Evolutionary conservation across 2,888 invertebrate genomes (phyloP).

Genomic region (Luperina nickerlii): DNA sequence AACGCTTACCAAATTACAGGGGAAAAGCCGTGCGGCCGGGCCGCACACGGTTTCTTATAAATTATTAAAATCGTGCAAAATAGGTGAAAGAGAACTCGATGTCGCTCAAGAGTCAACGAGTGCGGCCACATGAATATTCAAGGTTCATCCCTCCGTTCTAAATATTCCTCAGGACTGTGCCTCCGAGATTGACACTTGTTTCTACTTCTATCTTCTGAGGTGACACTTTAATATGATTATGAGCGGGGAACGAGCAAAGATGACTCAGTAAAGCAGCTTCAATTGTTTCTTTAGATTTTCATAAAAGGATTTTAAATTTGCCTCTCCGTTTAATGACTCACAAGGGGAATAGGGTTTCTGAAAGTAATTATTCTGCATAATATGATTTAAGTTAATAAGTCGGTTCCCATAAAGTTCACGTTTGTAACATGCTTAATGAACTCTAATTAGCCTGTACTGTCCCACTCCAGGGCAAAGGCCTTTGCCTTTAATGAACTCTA

Average conservation of each 20-base stretch:
- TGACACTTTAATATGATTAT: slow-evolving; percentile 65
- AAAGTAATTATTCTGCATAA: slow-evolving; percentile 24
- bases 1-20: slow-evolving; percentile 45
- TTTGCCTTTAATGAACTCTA: not conserved
- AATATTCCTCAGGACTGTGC: slow-evolving; percentile 70
- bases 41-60: slow-evolving; percentile 65
- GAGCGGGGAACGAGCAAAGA: slow-evolving; percentile 39
- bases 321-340: slow-evolving; percentile 14
- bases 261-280: slow-evolving; percentile 45
- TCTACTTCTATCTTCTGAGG: slow-evolving; percentile 64
- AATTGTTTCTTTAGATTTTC: slow-evolving; percentile 56
- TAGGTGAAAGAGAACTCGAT: slow-evolving; percentile 72
- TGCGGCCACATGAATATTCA: slow-evolving; percentile 82
- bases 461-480: too few relatives aligned
- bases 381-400: slow-evolving; percentile 1
- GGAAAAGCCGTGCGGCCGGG: slow-evolving; percentile 35
- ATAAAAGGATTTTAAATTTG: slow-evolving; percentile 38
- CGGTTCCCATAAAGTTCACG: slow-evolving; percentile 1
- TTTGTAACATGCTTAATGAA: not conserved
- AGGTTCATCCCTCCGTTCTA: slow-evolving; percentile 67
- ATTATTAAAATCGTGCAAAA: slow-evolving; percentile 74
- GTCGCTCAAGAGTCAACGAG: slow-evolving; percentile 71
- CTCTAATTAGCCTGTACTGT: too few relatives aligned
- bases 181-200: slow-evolving; percentile 72
- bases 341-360: slow-evolving; percentile 19